Evolutionary conservation across 2,888 invertebrate genomes (phyloP).

Genomic region (Caenorhabditis panamensis): DNA sequence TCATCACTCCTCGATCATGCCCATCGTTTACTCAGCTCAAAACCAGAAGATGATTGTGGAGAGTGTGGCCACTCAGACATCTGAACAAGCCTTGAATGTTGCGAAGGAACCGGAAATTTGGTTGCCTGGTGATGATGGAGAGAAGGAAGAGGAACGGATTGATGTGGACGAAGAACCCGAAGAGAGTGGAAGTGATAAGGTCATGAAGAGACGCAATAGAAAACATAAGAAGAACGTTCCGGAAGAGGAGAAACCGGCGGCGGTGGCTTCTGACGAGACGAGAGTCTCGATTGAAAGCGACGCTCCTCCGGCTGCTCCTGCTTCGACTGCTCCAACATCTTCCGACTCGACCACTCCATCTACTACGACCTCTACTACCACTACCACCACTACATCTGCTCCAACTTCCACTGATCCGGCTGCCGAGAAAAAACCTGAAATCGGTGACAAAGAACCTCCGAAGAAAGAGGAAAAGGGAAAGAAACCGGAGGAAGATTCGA

Average conservation of each 20-base stretch:
- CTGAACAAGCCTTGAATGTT: not conserved
- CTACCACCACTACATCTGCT: not conserved
- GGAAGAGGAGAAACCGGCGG: not conserved
- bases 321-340: not conserved
- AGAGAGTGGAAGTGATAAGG: slow-evolving; percentile 16
- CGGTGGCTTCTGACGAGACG: not conserved
- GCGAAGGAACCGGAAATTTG: slow-evolving; percentile 6
- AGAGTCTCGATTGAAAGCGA: slow-evolving; percentile 39
- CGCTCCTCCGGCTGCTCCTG: not conserved
- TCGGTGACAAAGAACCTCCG: not conserved
- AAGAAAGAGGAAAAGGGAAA: not conserved
- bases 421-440: not conserved
- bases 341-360: not conserved
- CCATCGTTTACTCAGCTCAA: not conserved
- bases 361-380: not conserved
- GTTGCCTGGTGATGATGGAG: slow-evolving; percentile 29
- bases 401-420: not conserved
- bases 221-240: not conserved
- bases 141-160: slow-evolving; percentile 3
- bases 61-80: slow-evolving; percentile 37
- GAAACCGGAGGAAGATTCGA: not conserved
- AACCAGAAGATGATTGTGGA: slow-evolving; percentile 1
- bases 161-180: slow-evolving; percentile 21
- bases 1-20: not conserved
- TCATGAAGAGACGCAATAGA: slow-evolving; percentile 19